Percentiles rank a stretch among this genome's conserved stretches.
Evolutionary conservation across 2,888 invertebrate species (phyloP).

Genomic region (Podotricha telesiphe): DNA sequence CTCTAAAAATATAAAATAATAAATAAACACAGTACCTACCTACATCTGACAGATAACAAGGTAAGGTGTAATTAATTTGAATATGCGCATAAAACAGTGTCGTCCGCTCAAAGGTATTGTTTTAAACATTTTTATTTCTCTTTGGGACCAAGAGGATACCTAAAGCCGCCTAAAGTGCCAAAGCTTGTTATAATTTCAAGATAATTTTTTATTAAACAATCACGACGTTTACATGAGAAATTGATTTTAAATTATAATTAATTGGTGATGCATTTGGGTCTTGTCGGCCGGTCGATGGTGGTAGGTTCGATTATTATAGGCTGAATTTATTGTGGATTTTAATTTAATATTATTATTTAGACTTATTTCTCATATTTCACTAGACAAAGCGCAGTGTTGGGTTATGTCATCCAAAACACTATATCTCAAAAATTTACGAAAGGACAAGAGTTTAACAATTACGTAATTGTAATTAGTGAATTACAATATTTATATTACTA

Average conservation of each 20-base stretch:
- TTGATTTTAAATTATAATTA: slow-evolving; percentile 14
- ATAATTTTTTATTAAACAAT: slow-evolving; percentile 16
- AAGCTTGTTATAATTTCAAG: slow-evolving; percentile 23
- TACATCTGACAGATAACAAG: slow-evolving; percentile 26
- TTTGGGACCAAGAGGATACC: slow-evolving; percentile 10
- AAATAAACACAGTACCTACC: slow-evolving; percentile 3
- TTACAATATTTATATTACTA: too few species aligned
- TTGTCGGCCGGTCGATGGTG: too few species aligned
- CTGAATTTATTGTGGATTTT: too few species aligned
- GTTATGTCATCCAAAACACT: too few species aligned
- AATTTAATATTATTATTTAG: too few species aligned
- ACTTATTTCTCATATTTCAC: too few species aligned
- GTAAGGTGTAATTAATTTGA: slow-evolving; percentile 29
- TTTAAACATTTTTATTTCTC: slow-evolving; percentile 7
- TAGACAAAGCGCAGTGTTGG: too few species aligned
- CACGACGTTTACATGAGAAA: slow-evolving; percentile 19
- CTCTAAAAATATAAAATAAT: slow-evolving; percentile 9
- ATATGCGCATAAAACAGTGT: slow-evolving; percentile 24
- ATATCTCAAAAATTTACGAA: too few species aligned
- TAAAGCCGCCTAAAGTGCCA: slow-evolving; percentile 21
- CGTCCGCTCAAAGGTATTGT: slow-evolving; percentile 17
- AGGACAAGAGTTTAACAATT: too few species aligned
- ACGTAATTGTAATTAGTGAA: too few species aligned
- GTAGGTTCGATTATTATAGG: too few species aligned
- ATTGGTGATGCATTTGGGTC: not conserved